A percentile compares a stretch with the other conserved stretches of the same genome.
These are phyloP conservation scores for Tenualosa thibaudeaui DNA, from an alignment of 2,797 vertebrate genomes.

Conservation along the genomic window DNA sequence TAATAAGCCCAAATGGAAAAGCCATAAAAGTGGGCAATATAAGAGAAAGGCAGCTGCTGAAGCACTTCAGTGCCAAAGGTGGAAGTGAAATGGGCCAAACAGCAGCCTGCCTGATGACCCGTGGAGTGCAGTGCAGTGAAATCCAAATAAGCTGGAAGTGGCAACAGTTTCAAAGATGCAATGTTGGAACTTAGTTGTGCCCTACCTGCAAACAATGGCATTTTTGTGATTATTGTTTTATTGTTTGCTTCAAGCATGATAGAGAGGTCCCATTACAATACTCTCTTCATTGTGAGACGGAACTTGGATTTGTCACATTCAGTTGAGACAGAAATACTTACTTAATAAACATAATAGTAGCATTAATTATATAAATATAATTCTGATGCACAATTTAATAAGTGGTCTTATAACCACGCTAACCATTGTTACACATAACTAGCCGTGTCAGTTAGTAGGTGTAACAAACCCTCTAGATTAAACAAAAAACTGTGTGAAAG, in stretches of 20 bases:
- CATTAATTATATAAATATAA: neutral
- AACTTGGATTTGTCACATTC: neutral
- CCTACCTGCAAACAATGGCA: neutral
- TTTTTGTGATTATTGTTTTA: neutral
- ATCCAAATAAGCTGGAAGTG: conserved; percentile 41
- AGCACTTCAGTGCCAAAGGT: conserved; percentile 36
- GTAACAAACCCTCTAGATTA: neutral
- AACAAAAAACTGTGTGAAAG: neutral
- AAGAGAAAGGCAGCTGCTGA: conserved; percentile 26
- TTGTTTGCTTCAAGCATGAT: neutral
- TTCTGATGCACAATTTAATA: neutral
- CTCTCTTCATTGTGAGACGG: neutral
- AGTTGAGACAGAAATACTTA: neutral
- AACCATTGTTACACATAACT: neutral
- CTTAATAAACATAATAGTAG: neutral
- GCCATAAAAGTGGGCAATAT: conserved; percentile 58
- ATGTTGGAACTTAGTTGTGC: conserved; percentile 28
- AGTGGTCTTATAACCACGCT: neutral
- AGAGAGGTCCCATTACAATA: neutral
- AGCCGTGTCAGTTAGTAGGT: neutral
- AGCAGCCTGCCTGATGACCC: neutral
- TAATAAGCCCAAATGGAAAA: conserved; percentile 71
- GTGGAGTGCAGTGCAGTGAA: neutral
- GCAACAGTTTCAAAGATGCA: conserved; percentile 40
- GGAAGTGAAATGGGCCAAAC: conserved; percentile 18